Percentiles rank a stretch among this genome's conserved stretches.
Evolutionary conservation across 2,113 vertebrate species (phyloP).

Genomic region (Anhinga anhinga): DNA sequence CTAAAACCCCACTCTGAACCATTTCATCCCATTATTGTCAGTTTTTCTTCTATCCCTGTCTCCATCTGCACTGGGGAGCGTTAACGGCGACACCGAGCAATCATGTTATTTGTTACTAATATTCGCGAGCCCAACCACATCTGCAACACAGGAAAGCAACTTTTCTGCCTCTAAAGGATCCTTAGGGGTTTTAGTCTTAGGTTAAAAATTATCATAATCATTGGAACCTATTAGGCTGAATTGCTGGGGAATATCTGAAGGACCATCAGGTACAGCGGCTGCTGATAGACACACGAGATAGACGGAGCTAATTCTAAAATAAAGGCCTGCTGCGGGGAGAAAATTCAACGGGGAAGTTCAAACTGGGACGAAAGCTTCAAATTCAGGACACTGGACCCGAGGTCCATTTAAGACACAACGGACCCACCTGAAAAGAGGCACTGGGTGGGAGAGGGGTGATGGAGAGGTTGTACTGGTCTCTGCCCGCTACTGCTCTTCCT

Average conservation of each 20-base stretch:
- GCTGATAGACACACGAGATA: background rate
- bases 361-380: background rate
- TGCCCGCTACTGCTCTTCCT: background rate
- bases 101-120: background rate
- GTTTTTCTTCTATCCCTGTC: background rate
- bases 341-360: background rate
- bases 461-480: background rate
- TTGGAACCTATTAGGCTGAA: background rate
- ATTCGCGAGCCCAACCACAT: accelerated
- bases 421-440: background rate
- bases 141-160: background rate
- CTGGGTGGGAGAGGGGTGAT: background rate
- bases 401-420: background rate
- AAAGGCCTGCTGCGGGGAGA: accelerated
- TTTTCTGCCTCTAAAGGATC: background rate
- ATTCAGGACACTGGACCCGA: background rate
- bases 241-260: background rate
- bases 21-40: background rate
- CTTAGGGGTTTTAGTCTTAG: background rate
- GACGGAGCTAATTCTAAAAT: accelerated
- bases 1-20: background rate
- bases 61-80: background rate
- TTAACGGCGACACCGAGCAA: background rate
- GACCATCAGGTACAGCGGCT: background rate
- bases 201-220: background rate